These are phyloP conservation scores for Megalurothrips usitatus DNA, from an alignment of 2,888 invertebrate species.

Conservation along the genomic window DNA sequence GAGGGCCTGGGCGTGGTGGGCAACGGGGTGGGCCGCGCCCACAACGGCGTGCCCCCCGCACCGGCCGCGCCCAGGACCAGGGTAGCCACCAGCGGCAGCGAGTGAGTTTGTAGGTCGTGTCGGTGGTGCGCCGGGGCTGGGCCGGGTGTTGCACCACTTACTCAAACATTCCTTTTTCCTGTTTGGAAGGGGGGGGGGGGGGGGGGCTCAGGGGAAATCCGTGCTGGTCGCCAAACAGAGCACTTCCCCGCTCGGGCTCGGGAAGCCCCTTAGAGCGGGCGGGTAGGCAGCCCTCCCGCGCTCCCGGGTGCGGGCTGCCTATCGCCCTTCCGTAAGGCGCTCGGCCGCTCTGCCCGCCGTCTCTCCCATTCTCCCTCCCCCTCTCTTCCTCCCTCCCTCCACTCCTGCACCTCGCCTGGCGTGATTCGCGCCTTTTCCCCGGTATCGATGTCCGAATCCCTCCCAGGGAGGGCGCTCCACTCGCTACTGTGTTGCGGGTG, in stretches of 20 bases:
- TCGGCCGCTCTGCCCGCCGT: not conserved
- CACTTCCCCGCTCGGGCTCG: too few species aligned
- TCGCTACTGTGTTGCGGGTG: too few species aligned
- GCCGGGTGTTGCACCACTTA: too few species aligned
- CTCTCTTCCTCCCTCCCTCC: constrained; percentile 5
- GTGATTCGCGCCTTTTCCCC: too few species aligned
- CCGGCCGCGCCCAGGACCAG: constrained; percentile 36
- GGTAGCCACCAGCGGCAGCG: constrained; percentile 36
- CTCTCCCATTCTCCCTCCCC: not conserved
- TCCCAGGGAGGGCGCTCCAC: too few species aligned
- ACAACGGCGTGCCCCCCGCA: constrained; percentile 30
- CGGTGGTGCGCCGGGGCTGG: not conserved
- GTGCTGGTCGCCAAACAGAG: too few species aligned
- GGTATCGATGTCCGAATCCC: too few species aligned
- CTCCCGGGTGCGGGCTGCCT: not conserved
- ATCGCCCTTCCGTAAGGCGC: not conserved
- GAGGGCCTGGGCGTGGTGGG: constrained; percentile 45
- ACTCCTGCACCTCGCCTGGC: not conserved
- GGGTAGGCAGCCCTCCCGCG: not conserved
- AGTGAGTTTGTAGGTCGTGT: constrained; percentile 35
- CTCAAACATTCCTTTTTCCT: too few species aligned
- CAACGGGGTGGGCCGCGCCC: constrained; percentile 29
- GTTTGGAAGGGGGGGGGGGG: too few species aligned
- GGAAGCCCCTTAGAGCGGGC: not conserved
- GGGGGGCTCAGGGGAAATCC: too few species aligned